Conservation (phyloP, 37 sponge, comb jelly and placozoan species). For the Oopsacas minuta region DNA sequence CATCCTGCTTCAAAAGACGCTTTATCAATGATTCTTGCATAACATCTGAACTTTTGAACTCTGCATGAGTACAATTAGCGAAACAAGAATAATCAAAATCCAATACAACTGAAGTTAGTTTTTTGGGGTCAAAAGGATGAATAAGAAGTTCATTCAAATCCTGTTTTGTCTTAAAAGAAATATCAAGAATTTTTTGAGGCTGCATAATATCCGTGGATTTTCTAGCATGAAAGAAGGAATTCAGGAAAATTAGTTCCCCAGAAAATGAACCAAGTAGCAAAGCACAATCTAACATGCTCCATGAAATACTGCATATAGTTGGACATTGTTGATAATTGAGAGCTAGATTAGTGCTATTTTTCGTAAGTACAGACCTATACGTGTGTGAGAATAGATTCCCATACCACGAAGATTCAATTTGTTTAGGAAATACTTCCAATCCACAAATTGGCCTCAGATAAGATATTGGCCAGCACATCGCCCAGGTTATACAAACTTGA, state of each 20-base stretch:
- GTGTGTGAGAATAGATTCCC: not conserved
- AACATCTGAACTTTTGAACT: not conserved
- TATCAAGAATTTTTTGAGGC: not conserved
- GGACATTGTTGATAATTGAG: not conserved
- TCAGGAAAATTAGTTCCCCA: not conserved
- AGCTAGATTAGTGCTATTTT: not conserved
- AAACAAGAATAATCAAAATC: not conserved
- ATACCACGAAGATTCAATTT: not conserved
- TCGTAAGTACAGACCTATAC: not conserved
- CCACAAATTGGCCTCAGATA: conserved; percentile 13
- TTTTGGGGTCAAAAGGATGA: not conserved
- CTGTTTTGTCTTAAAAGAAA: not conserved
- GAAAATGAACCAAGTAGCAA: not conserved
- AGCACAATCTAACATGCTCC: not conserved
- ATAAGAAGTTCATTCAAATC: not conserved
- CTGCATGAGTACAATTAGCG: not conserved
- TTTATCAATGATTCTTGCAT: not conserved
- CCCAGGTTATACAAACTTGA: not conserved
- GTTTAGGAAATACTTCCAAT: not conserved
- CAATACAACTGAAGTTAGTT: not conserved
- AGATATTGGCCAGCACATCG: not conserved
- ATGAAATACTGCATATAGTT: not conserved
- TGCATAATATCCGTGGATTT: not conserved
- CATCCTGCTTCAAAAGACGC: not conserved
- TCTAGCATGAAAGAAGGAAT: not conserved